Base-by-base conservation (phyloP, 2,888 invertebrate species). In the Morinoia aosen region DNA sequence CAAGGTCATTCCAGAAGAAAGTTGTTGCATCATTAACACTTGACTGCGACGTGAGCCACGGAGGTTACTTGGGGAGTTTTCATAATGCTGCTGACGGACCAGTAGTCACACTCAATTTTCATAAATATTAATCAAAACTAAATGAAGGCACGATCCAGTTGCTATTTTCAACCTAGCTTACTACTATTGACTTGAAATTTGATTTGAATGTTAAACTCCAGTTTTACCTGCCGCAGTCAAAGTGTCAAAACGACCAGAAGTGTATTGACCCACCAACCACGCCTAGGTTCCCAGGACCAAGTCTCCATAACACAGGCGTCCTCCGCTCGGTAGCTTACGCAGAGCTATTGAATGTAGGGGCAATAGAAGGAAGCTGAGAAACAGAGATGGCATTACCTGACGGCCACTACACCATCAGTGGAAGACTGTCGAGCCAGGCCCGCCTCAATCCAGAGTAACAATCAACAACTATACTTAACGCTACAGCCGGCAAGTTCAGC, bases 381-480 rank as follows among this genome's bases (percentile, higher is more conserved):
- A 76, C 76, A 76, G 76, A 76, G 76, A 76, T 76, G 76, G 76
- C 76, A 76, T 25, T 76, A 93, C 93, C 93, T 57, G 58, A 93
- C 57, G 57, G 58, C 57, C 93, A 33, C 93, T 33, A 56, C n/a
- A 93, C 93, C 93, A 93, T 48, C 56, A 93, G n/a, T 93, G 93
- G 93, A 93, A 93, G 93, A 93, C 93, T 93, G 93, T 33, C 93
- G 93, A 93, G 93, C 93, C 56, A 19, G 91, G 91, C 56, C 56
- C 39, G 91, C 56, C 93, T 93, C 93, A 93, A 57, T 19, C 57
- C 56, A 93, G 93, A n/a, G n/a, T 93, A 93, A 93, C 57, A 93
- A 93, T 57, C 56, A 93, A 57, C 93, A 93, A 57, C 57, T 48
- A 33, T 57, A 40, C 33, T 57, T 93, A 93, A 57, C 93, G 48